Conservation (phyloP, 2,888 invertebrate species). For the Epirrita christyi region DNA sequence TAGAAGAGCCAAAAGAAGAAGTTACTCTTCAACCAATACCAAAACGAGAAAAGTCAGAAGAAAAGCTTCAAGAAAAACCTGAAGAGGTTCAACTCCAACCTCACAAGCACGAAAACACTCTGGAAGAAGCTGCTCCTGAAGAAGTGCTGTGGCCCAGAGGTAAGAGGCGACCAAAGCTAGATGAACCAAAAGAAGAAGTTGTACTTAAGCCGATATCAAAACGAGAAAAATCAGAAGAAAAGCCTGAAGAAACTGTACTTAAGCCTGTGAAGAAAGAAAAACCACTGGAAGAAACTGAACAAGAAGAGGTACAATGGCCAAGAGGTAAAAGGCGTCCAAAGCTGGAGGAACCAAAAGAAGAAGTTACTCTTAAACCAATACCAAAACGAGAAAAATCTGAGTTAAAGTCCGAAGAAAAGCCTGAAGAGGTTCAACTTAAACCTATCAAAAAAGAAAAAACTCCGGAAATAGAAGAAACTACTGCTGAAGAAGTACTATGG, state of each 20-base stretch:
- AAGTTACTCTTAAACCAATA: conserved; percentile 3
- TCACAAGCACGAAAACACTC: conserved; percentile 51
- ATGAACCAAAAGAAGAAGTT: conserved; percentile 53
- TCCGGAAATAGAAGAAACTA: conserved; percentile 42
- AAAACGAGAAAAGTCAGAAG: conserved; percentile 48
- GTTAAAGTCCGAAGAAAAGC: conserved; percentile 35
- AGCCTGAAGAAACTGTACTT: not conserved
- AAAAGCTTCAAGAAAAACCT: no score
- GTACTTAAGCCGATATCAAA: conserved; percentile 56
- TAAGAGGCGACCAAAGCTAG: conserved; percentile 45
- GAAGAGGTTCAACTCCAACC: conserved; percentile 65
- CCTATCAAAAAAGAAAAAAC: not conserved
- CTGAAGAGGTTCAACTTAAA: conserved; percentile 1
- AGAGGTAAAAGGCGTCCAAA: conserved; percentile 20
- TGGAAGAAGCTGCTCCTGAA: conserved; percentile 64
- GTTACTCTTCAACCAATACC: conserved; percentile 58
- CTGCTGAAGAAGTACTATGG: not conserved
- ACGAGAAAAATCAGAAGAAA: conserved; percentile 34
- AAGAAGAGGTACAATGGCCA: conserved; percentile 12
- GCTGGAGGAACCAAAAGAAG: conserved; percentile 52
- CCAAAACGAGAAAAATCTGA: conserved; percentile 4
- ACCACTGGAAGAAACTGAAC: not conserved
- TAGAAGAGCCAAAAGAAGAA: conserved; percentile 55
- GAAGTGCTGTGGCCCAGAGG: conserved; percentile 47
- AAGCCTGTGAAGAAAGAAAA: conserved; percentile 8